Conservation (phyloP, 2,113 vertebrate species). For the Daboia siamensis region DNA sequence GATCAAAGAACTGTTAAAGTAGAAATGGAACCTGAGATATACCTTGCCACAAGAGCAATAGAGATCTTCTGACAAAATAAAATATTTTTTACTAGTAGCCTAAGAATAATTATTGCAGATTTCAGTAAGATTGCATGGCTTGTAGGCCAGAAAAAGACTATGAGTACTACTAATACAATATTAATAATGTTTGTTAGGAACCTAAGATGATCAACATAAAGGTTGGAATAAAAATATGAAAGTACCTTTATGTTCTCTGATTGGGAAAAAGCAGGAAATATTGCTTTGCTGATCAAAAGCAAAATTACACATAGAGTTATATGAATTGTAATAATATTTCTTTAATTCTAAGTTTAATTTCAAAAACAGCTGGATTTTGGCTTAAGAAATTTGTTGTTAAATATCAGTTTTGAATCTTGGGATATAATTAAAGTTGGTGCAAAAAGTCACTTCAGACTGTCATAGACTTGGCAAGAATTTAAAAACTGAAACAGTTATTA, state of each 20-base stretch:
- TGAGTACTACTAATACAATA: background rate
- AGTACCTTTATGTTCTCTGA: background rate
- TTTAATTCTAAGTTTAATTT: background rate
- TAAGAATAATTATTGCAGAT: background rate
- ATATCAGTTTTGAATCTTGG: background rate
- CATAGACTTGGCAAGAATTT: background rate
- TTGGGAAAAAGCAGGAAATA: background rate
- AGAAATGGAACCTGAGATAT: background rate
- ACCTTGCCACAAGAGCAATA: background rate
- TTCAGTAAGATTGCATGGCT: background rate
- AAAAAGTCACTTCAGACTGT: background rate
- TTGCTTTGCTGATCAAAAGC: background rate
- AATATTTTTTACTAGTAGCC: background rate
- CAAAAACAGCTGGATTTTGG: background rate
- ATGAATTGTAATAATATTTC: background rate
- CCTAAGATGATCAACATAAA: background rate
- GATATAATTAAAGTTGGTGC: background rate
- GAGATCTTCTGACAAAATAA: background rate
- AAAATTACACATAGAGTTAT: conserved; percentile 16
- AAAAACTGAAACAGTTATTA: background rate
- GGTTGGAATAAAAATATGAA: background rate
- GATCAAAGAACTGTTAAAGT: background rate
- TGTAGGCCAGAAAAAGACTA: background rate
- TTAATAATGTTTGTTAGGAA: background rate
- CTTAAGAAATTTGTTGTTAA: conserved; percentile 19